These are phyloP conservation scores for Notechis scutatus DNA, from an alignment of 2,113 vertebrate genomes.

Conservation along the genomic window DNA sequence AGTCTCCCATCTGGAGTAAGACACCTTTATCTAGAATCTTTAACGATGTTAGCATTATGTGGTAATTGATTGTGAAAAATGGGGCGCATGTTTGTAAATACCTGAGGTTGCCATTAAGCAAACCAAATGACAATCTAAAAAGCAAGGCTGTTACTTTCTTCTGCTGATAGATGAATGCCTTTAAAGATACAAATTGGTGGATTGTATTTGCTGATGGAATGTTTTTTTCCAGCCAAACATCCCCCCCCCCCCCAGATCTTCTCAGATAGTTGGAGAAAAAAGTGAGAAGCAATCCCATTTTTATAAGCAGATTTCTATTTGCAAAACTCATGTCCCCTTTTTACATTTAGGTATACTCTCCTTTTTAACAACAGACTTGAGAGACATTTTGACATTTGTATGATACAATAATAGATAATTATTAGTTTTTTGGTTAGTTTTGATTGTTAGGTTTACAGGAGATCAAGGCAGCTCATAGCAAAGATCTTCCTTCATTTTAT, in stretches of 20 bases:
- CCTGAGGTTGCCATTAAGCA: not conserved
- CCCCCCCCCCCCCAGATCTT: not conserved
- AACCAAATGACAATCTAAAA: not conserved
- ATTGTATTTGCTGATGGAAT: not conserved
- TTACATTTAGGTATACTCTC: not conserved
- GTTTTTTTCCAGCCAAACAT: not conserved
- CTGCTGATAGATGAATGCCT: not conserved
- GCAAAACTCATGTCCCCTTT: not conserved
- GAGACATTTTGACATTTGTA: not conserved
- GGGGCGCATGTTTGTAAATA: not conserved
- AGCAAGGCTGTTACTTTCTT: not conserved
- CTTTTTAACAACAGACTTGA: not conserved
- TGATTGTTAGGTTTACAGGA: not conserved
- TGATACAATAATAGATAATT: not conserved
- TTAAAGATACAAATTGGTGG: not conserved
- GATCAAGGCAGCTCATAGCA: not conserved
- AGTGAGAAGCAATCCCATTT: not conserved
- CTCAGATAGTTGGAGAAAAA: not conserved
- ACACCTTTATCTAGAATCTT: not conserved
- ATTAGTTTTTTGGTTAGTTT: not conserved
- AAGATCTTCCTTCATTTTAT: not conserved
- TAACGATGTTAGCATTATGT: not conserved
- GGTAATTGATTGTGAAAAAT: not conserved
- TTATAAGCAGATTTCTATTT: not conserved
- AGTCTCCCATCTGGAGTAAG: not conserved